A percentile compares a stretch with the other conserved stretches of the same genome.
Evolutionary conservation across 2,888 invertebrate genomes (phyloP).

Genomic region (Mamestra brassicae): DNA sequence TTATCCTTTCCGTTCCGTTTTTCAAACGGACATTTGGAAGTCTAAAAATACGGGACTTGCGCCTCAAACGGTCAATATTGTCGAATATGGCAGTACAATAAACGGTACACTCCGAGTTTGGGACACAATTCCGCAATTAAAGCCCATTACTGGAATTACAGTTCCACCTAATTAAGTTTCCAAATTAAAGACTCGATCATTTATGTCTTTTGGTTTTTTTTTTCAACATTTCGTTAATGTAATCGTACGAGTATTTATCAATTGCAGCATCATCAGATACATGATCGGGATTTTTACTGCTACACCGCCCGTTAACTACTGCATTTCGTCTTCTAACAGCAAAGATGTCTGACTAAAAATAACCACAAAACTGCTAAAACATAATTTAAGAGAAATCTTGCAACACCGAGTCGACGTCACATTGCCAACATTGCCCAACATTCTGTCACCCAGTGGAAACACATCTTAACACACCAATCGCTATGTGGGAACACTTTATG

Average conservation of each 20-base stretch:
- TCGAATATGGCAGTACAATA: neutral
- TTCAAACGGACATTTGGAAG: no score
- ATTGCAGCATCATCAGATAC: neutral
- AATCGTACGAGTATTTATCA: neutral
- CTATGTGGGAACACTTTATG: conserved; percentile 54
- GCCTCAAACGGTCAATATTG: neutral
- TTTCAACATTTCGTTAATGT: neutral
- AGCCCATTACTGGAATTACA: conserved; percentile 1
- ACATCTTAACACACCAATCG: conserved; percentile 22
- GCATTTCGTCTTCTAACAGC: neutral
- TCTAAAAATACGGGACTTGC: neutral
- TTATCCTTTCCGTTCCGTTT: no score
- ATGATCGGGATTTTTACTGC: no score
- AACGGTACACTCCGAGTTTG: neutral
- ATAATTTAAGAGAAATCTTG: neutral
- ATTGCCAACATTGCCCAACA: conserved; percentile 12
- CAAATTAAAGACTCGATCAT: conserved; percentile 11
- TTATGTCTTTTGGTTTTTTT: neutral
- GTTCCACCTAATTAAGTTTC: conserved; percentile 1
- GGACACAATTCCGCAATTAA: neutral
- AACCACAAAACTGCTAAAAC: neutral
- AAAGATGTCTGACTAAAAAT: neutral
- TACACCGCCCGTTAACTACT: no score
- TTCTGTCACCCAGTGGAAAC: conserved; percentile 26
- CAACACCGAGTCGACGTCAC: neutral